Conservation (phyloP, 1,140 invertebrate genomes). For the Drosophila pseudoobscura region DNA sequence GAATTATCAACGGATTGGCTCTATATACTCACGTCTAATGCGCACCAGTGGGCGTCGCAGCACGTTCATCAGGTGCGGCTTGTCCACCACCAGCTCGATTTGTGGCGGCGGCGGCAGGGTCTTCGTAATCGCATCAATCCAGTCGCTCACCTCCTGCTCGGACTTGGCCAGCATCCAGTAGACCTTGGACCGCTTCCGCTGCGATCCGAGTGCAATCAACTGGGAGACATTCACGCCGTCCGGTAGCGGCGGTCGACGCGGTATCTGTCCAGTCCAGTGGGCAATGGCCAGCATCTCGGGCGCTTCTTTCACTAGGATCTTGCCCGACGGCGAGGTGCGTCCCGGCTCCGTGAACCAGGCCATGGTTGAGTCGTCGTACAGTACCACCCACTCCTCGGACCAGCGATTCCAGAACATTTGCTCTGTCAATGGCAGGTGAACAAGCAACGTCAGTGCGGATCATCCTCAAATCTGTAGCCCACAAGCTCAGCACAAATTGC, state of each 20-base stretch:
- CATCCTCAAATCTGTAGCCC: slow-evolving; percentile 7
- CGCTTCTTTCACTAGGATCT: slow-evolving; percentile 87
- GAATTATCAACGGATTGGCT: not conserved
- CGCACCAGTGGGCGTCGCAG: slow-evolving; percentile 85
- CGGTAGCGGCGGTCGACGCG: slow-evolving; percentile 87
- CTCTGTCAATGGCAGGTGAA: slow-evolving; percentile 84
- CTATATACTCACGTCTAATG: slow-evolving; percentile 85
- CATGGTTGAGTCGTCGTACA: slow-evolving; percentile 91
- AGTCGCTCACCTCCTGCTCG: slow-evolving; percentile 88
- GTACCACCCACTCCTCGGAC: slow-evolving; percentile 91
- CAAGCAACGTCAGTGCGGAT: not conserved
- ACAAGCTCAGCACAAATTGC: slow-evolving; percentile 14
- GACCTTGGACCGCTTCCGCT: slow-evolving; percentile 85
- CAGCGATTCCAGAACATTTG: slow-evolving; percentile 90
- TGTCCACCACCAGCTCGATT: slow-evolving; percentile 86
- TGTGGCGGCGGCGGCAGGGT: slow-evolving; percentile 86
- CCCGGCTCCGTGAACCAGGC: slow-evolving; percentile 88
- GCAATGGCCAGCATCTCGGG: slow-evolving; percentile 91
- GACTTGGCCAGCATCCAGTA: slow-evolving; percentile 87
- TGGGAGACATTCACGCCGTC: slow-evolving; percentile 87
- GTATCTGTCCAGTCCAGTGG: slow-evolving; percentile 89
- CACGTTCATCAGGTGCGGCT: slow-evolving; percentile 86
- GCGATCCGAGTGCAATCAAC: slow-evolving; percentile 89
- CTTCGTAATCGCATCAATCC: slow-evolving; percentile 89
- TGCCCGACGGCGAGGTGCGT: slow-evolving; percentile 77